phyloP scores from a whole-genome alignment of 2,113 vertebrate genomes.

The Lepus timidus region DNA sequence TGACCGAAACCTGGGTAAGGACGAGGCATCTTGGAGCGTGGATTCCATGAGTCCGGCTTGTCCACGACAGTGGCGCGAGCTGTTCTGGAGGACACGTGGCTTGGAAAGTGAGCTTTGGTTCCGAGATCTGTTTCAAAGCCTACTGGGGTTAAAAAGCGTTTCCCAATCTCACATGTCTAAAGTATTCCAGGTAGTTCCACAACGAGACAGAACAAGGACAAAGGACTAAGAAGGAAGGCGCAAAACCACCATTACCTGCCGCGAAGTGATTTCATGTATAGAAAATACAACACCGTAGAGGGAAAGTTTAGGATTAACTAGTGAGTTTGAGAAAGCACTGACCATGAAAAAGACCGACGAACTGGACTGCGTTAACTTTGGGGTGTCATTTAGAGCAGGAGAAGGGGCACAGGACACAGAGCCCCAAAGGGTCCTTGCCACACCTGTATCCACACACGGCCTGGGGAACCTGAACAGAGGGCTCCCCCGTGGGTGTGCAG shows the following conservation, averaged over 20 bases:
- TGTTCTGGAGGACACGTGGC: not conserved
- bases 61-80: not conserved
- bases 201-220: not conserved
- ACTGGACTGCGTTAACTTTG: not conserved
- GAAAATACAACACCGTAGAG: not conserved
- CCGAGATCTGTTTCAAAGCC: not conserved
- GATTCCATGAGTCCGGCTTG: not conserved
- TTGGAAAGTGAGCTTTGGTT: not conserved
- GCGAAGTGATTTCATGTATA: not conserved
- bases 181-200: not conserved
- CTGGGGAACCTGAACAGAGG: not conserved
- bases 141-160: not conserved
- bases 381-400: not conserved
- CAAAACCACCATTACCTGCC: not conserved
- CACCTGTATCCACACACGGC: too few relatives aligned
- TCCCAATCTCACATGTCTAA: not conserved
- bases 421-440: not conserved
- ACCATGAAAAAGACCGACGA: not conserved
- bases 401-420: not conserved
- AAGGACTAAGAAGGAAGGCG: not conserved
- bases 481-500: not conserved
- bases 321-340: not conserved
- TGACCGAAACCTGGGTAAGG: not conserved
- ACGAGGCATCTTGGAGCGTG: not conserved
- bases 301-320: not conserved